Percentiles rank a stretch among this genome's conserved stretches.
phyloP scores from a whole-genome alignment of 2,888 invertebrate genomes.

The Operophtera brumata region DNA sequence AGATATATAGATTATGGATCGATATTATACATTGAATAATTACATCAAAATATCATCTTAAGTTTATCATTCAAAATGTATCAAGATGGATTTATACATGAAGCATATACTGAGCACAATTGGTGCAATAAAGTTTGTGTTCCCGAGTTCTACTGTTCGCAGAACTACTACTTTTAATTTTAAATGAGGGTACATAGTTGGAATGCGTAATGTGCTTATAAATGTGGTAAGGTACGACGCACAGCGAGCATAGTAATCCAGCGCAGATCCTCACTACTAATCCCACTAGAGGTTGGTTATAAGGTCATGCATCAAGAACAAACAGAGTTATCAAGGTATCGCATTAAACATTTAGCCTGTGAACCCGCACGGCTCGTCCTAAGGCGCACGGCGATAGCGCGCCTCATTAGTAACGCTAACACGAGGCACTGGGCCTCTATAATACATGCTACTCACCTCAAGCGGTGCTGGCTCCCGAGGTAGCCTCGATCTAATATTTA shows the following conservation, averaged over 20 bases:
- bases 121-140: no score
- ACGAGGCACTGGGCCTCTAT: slow-evolving; percentile 35
- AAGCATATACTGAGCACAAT: no score
- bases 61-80: no score
- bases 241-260: slow-evolving; percentile 12
- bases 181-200: slow-evolving; percentile 15
- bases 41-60: no score
- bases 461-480: slow-evolving; percentile 61
- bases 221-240: background rate
- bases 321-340: slow-evolving; percentile 34
- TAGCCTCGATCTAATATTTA: slow-evolving; percentile 55
- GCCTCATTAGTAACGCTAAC: slow-evolving; percentile 18
- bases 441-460: slow-evolving; percentile 54
- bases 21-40: no score
- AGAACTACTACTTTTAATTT: slow-evolving; percentile 10
- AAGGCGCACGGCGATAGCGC: slow-evolving; percentile 26
- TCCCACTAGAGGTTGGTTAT: slow-evolving; percentile 8
- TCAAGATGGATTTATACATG: no score
- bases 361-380: slow-evolving; percentile 28
- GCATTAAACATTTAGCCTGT: slow-evolving; percentile 41
- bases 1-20: no score
- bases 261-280: background rate
- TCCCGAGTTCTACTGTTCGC: no score
- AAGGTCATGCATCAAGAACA: slow-evolving; percentile 20
- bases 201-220: slow-evolving; percentile 8